These are phyloP conservation scores for Timema podura DNA, from an alignment of 2,888 invertebrate genomes.

Conservation along the genomic window DNA sequence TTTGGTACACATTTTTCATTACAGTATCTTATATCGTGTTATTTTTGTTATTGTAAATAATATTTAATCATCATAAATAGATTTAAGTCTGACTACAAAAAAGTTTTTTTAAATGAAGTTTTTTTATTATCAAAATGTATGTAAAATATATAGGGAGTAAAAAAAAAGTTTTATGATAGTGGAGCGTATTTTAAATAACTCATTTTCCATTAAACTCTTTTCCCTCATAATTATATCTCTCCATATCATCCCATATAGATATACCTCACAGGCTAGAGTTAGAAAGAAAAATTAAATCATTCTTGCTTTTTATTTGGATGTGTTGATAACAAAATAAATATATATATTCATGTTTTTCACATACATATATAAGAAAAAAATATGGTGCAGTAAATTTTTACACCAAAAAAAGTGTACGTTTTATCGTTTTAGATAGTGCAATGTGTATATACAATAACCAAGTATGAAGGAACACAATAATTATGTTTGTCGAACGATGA, in stretches of 20 bases:
- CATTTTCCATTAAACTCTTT: background rate
- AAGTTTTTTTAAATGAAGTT: too few relatives aligned
- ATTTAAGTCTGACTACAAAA: too few relatives aligned
- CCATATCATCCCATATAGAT: conserved; percentile 5
- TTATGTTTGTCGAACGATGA: too few relatives aligned
- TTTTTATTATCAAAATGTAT: too few relatives aligned
- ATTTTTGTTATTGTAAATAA: too few relatives aligned
- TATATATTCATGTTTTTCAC: conserved; percentile 11
- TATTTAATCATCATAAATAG: too few relatives aligned
- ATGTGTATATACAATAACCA: conserved; percentile 18
- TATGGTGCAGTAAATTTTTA: conserved; percentile 24
- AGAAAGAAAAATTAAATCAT: conserved; percentile 1
- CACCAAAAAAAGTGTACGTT: conserved; percentile 18
- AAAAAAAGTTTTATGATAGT: background rate
- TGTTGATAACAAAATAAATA: background rate
- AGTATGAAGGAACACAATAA: conserved; percentile 18
- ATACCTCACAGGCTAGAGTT: conserved; percentile 6
- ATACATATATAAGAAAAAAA: conserved; percentile 11
- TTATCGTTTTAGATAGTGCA: conserved; percentile 18
- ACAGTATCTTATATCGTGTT: too few relatives aligned
- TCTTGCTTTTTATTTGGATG: conserved; percentile 7
- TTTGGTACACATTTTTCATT: too few relatives aligned
- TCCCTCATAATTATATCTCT: conserved; percentile 1
- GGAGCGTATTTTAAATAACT: conserved; percentile 1
- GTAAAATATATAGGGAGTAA: too few relatives aligned